These are phyloP conservation scores for Cephalotes varians DNA, from an alignment of 2,888 invertebrate species.

Conservation along the genomic window DNA sequence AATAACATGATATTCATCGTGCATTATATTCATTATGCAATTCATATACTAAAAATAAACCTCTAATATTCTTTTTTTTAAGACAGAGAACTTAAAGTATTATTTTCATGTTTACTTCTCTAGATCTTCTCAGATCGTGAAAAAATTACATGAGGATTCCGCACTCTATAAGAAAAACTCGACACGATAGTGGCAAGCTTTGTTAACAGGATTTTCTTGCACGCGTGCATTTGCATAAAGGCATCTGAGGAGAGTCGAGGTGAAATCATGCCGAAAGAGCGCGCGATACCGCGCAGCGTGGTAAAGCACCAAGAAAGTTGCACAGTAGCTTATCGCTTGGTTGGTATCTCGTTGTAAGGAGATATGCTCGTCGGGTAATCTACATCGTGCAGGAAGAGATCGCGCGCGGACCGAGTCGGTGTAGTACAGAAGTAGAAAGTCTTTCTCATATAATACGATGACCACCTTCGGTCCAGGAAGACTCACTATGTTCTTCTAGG, in stretches of 20 bases:
- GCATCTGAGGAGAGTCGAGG: conserved; percentile 27
- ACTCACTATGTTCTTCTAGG: conserved; percentile 51
- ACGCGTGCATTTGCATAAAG: conserved; percentile 55
- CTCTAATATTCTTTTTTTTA: background rate
- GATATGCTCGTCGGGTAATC: conserved; percentile 73
- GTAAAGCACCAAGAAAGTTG: conserved; percentile 63
- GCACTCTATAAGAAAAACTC: conserved; percentile 31
- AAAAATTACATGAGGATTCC: background rate
- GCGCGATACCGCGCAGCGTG: conserved; percentile 39
- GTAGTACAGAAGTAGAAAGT: conserved; percentile 76
- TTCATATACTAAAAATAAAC: background rate
- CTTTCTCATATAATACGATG: conserved; percentile 73
- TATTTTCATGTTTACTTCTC: background rate
- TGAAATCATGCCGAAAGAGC: conserved; percentile 47
- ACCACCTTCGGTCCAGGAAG: conserved; percentile 67
- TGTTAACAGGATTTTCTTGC: conserved; percentile 51
- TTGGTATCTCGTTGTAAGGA: conserved; percentile 74
- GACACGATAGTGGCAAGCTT: conserved; percentile 40
- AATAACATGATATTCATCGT: background rate
- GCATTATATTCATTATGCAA: background rate
- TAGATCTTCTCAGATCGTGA: conserved; percentile 26
- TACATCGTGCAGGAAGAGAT: conserved; percentile 74
- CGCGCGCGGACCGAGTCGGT: conserved; percentile 41
- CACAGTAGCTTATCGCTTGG: conserved; percentile 72
- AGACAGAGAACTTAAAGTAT: background rate